phyloP scores from a whole-genome alignment of 23 tunicate species.

The Ciona savignyi region DNA sequence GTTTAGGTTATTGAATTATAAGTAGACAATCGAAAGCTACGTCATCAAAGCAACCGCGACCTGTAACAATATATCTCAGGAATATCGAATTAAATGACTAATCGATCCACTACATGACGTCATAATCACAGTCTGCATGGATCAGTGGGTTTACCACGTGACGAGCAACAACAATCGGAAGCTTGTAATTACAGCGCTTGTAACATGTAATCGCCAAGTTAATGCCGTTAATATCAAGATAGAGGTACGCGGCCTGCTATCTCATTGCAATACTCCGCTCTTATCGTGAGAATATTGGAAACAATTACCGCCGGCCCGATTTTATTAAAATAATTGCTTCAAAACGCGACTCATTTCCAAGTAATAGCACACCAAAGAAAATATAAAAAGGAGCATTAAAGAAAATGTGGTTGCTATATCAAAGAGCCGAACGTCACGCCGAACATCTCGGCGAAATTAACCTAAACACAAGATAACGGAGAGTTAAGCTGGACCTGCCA shows the following conservation, averaged over 20 bases:
- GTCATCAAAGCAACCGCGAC: background rate
- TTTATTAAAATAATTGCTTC: background rate
- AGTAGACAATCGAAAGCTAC: background rate
- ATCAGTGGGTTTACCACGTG: background rate
- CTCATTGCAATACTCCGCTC: background rate
- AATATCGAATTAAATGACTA: background rate
- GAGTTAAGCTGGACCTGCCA: background rate
- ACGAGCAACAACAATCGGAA: background rate
- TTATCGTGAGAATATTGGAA: background rate
- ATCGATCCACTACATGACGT: background rate
- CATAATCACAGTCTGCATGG: background rate
- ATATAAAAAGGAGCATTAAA: too few relatives aligned
- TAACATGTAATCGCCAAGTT: background rate
- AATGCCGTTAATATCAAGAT: background rate
- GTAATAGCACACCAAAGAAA: too few relatives aligned
- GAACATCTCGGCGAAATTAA: background rate
- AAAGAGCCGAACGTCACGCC: background rate
- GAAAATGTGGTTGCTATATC: background rate
- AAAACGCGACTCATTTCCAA: too few relatives aligned
- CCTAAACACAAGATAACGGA: background rate
- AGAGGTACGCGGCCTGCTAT: background rate
- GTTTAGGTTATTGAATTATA: background rate
- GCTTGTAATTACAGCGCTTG: background rate
- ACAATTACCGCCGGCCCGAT: background rate
- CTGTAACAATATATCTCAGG: background rate